Evolutionary conservation across 2,888 invertebrate genomes (phyloP), one percentile per base, ranked within the genome.

Genomic region (Spilarctia lutea): DNA sequence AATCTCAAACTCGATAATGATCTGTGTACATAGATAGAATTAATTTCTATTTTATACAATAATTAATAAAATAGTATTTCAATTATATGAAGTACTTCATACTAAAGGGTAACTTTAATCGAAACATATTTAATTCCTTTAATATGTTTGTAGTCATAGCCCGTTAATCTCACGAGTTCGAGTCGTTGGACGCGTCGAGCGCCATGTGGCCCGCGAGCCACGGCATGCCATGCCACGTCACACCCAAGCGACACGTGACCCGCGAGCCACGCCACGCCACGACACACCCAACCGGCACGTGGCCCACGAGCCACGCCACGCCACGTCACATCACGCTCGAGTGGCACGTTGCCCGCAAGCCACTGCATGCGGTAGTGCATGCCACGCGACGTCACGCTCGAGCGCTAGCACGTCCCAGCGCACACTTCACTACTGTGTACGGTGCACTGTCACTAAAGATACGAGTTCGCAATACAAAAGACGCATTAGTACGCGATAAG

Each of bases 41-140:
- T 79, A 67, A 79, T 82, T 83, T 75, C 82, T 83, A 83, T 81
- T 80, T 82, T 76, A 85, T 88, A 87, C 89, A 91, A 89, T 90
- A 81, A 83, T 89, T 90, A 88, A 85, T 91, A 92, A 91, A 92
- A 93, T 90, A 91, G 89, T 89, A 88, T 88, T 88, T 86, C 87
- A 88, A 90, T 86, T 87, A 85, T 84, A 87, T 79, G 78, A 82
- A 89, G 84, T 85, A 83, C 87, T 88, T 88, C 85, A 81, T 86
- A 86, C 86, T 88, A 86, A 86, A 88, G 87, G 92, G 92, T 94
- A 93, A 93, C 93, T 91, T 89, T 84, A 86, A 88, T 89, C 81
- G 85, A 88, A 86, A 87, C 86, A 82, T 87, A 83, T 87, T 90
- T 85, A 91, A 91, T 91, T 91, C 90, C 90, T 87, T 90, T 85